These are phyloP conservation scores for Megamerina dolium DNA, from an alignment of 2,888 invertebrate genomes.

Conservation along the genomic window DNA sequence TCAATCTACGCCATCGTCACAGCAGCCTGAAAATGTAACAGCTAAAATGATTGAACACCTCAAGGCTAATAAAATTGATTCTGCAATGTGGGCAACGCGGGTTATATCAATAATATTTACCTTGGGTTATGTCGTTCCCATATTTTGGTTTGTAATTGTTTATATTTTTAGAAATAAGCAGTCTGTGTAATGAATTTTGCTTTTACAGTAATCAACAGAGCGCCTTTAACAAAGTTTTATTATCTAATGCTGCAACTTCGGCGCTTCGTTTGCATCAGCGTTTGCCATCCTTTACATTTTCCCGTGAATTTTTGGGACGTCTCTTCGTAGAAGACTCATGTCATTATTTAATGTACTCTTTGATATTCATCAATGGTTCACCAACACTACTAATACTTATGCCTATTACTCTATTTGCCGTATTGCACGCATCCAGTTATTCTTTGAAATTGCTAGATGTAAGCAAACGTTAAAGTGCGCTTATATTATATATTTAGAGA, in stretches of 20 bases:
- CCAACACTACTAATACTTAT: conserved; percentile 85
- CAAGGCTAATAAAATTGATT: conserved; percentile 77
- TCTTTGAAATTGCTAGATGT: conserved; percentile 85
- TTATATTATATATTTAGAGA: conserved; percentile 3
- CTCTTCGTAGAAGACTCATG: conserved; percentile 88
- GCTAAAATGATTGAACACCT: conserved; percentile 62
- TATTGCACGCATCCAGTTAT: conserved; percentile 89
- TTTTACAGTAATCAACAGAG: conserved; percentile 64
- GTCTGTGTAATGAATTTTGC: background rate
- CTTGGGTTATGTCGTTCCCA: conserved; percentile 76
- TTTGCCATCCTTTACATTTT: conserved; percentile 75
- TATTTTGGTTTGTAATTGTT: conserved; percentile 70
- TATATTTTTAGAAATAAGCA: background rate
- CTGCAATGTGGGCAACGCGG: conserved; percentile 81
- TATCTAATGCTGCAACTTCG: conserved; percentile 91
- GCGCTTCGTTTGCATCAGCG: conserved; percentile 93
- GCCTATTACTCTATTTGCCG: conserved; percentile 86
- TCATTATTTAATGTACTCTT: conserved; percentile 91
- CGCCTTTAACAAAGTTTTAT: conserved; percentile 84
- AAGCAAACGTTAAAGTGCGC: conserved; percentile 53
- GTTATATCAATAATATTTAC: conserved; percentile 78
- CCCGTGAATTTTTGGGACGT: conserved; percentile 72
- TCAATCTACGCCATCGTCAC: conserved; percentile 20
- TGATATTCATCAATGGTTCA: conserved; percentile 86
- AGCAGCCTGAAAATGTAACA: conserved; percentile 29